Percentiles rank a stretch among this genome's conserved stretches.
These are phyloP conservation scores for Leptopilina boulardi DNA, from an alignment of 1,140 invertebrate genomes.

Conservation along the genomic window DNA sequence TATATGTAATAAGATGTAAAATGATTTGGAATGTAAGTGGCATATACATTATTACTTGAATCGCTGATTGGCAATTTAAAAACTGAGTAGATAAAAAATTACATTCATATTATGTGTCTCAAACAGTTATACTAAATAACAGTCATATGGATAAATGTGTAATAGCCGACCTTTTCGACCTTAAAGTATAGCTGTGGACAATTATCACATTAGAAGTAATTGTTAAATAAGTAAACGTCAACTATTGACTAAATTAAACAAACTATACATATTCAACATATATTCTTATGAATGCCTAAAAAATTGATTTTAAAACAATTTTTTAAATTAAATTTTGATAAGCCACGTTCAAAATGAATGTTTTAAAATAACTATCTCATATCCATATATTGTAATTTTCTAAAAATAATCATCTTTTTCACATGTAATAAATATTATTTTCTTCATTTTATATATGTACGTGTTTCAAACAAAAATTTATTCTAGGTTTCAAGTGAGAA, in stretches of 20 bases:
- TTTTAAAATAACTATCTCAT: no score
- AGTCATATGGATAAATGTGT: not conserved
- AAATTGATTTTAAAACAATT: no score
- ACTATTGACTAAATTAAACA: not conserved
- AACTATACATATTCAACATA: not conserved
- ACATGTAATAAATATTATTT: not conserved
- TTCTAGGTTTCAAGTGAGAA: not conserved
- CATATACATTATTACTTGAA: not conserved
- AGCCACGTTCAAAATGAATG: no score
- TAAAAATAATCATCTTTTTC: not conserved
- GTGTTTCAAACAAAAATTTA: not conserved
- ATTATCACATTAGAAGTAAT: conserved; percentile 8
- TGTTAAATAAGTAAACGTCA: not conserved
- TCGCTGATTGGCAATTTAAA: not conserved
- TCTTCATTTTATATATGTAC: no score
- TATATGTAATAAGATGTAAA: not conserved
- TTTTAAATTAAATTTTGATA: no score
- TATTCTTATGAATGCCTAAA: no score
- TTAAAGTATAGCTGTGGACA: not conserved
- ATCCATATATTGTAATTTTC: no score
- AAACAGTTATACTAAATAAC: not conserved
- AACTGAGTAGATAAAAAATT: not conserved
- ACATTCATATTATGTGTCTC: not conserved
- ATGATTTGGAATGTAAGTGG: not conserved
- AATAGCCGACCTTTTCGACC: not conserved